Conservation (phyloP, 1,140 invertebrate species). For the Cotesia chilonis region DNA sequence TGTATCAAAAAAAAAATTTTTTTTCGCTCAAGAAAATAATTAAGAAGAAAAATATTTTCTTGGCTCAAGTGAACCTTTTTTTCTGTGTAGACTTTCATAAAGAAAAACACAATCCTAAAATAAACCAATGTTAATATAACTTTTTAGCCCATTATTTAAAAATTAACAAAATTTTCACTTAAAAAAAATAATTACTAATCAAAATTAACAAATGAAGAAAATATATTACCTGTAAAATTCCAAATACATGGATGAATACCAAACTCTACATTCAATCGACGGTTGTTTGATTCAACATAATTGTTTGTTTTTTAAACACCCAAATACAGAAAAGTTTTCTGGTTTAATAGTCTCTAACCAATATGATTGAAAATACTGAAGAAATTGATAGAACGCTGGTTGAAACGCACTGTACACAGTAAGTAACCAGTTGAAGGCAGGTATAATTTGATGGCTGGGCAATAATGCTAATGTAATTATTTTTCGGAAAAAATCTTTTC, state of each 20-base stretch:
- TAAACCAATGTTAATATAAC: no score
- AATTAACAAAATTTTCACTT: no score
- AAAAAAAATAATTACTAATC: no score
- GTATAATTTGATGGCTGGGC: neutral
- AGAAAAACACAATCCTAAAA: no score
- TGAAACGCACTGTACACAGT: neutral
- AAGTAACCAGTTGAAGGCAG: neutral
- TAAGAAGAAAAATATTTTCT: no score
- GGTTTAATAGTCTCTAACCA: neutral
- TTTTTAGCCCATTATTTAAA: no score
- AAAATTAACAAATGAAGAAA: no score
- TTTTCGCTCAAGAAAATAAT: no score
- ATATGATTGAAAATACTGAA: neutral
- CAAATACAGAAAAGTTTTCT: neutral
- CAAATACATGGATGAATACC: neutral
- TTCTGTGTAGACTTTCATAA: no score
- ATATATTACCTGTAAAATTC: neutral
- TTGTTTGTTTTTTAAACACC: neutral
- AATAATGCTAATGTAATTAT: neutral
- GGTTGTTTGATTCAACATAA: neutral
- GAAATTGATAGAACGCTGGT: neutral
- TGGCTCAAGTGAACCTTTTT: no score
- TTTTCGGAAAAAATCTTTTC: slow-evolving; percentile 11
- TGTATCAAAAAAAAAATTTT: no score
- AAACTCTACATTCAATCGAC: neutral